Percentiles rank a stretch among this genome's conserved stretches.
These are phyloP conservation scores for Anarhynchus alexandrinus DNA, from an alignment of 2,113 vertebrate species.

Conservation along the genomic window DNA sequence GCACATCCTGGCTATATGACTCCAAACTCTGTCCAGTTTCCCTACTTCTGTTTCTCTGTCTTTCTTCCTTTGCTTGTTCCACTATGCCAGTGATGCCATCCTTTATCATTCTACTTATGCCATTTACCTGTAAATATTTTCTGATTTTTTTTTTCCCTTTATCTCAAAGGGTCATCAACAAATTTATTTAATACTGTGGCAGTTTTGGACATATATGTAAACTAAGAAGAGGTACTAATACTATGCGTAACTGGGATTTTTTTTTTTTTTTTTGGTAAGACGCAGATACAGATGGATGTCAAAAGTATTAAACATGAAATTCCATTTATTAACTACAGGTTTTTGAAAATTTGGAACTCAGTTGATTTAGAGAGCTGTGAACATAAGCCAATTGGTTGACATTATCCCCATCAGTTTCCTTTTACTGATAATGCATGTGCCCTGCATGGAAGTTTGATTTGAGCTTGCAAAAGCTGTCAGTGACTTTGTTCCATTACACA, in stretches of 20 bases:
- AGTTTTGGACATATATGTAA: background rate
- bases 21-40: background rate
- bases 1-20: background rate
- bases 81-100: background rate
- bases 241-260: background rate
- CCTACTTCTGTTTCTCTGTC: background rate
- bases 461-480: background rate
- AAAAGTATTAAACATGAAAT: background rate
- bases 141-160: fast-evolving
- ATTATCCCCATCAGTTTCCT: background rate
- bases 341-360: background rate
- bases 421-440: background rate
- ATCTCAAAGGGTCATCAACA: background rate
- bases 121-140: background rate
- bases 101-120: background rate
- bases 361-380: background rate
- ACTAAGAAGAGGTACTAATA: background rate
- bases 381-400: background rate
- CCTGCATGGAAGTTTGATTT: background rate
- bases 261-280: background rate
- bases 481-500: background rate
- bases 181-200: background rate
- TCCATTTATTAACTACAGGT: background rate
- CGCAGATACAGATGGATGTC: background rate
- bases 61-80: background rate